A percentile compares a stretch with the other conserved stretches of the same genome.
phyloP scores from a whole-genome alignment of 2,888 invertebrate genomes.

The Dasysyrphus albostriatus region DNA sequence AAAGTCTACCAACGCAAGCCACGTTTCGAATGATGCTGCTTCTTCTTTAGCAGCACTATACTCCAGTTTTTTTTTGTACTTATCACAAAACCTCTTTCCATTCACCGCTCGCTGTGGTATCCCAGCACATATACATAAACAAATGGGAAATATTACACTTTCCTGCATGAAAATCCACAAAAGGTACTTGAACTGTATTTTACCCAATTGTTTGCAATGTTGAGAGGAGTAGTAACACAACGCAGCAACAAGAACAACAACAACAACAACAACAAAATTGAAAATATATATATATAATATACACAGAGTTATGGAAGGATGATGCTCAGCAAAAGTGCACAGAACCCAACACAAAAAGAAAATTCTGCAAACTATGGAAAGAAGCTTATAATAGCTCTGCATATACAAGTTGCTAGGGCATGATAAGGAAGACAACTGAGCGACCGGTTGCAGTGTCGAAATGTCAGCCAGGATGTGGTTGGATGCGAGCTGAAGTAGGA shows the following conservation, averaged over 20 bases:
- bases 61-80: constrained; percentile 54
- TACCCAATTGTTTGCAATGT: constrained; percentile 73
- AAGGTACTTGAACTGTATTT: constrained; percentile 75
- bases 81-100: constrained; percentile 45
- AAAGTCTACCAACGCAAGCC: constrained; percentile 29
- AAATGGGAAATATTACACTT: constrained; percentile 72
- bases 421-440: constrained; percentile 54
- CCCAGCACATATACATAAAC: constrained; percentile 11
- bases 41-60: constrained; percentile 43
- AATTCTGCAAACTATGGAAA: constrained; percentile 45
- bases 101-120: constrained; percentile 5
- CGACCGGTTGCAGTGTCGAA: constrained; percentile 66
- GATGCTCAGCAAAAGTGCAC: constrained; percentile 31
- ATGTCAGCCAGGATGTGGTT: constrained; percentile 63
- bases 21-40: constrained; percentile 35
- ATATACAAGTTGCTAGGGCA: constrained; percentile 31
- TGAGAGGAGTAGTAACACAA: constrained; percentile 47
- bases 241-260: constrained; percentile 23
- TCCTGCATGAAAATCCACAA: constrained; percentile 69
- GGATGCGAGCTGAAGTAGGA: constrained; percentile 4
- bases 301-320: constrained; percentile 4
- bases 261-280: constrained; percentile 12
- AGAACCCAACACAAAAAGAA: constrained; percentile 40
- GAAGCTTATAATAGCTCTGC: constrained; percentile 36
- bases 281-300: constrained; percentile 11